Base-by-base conservation (phyloP, 1,140 invertebrate genomes). In the Drosophila saltans region DNA sequence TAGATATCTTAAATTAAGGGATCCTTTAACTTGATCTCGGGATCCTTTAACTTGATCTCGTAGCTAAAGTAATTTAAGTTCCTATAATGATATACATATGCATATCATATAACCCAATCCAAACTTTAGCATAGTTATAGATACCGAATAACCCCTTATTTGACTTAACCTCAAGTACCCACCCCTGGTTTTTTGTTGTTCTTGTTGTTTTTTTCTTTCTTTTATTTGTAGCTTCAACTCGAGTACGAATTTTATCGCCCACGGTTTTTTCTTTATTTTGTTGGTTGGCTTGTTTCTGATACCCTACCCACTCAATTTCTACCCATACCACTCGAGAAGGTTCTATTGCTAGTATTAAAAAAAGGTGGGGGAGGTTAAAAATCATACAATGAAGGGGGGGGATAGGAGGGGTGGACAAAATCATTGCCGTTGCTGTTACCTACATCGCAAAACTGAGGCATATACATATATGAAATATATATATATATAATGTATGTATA, bases 161-260 rank as follows among this genome's bases (percentile, higher is more conserved):
- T 5, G 43, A 16, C 43, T n/a, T n/a, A 52, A 16, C 10, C 8
- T 9, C 2, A 9, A 8, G n/a, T 16, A 16, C 16, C 16, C 24
- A 57, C 64, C 48, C 58, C 71, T 73, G 64, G 5, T 11, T 24
- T 36, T 26, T 63, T 55, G 3, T 36, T 36, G 3, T 36, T 36
- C 16, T 16, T 16, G 16, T 16, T 16, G 16, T 16, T 36, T 36
- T 36, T 36, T 36, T 5, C 6, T 36, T 36, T 36, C 6, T 36
- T 36, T 36, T 36, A 6, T 36, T 5, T 36, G 33, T 36, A 36
- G 60, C 71, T 62, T 64, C 75, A 69, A 69, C 57, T 79, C 52
- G 69, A 85, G 79, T 82, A 78, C 71, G 82, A 82, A 82, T 82
- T 82, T 79, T 79, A 86, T 85, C 82, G 83, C 83, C 82, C 82